Base-by-base conservation (phyloP, 1,140 invertebrate genomes). In the Brachionus rubens region DNA sequence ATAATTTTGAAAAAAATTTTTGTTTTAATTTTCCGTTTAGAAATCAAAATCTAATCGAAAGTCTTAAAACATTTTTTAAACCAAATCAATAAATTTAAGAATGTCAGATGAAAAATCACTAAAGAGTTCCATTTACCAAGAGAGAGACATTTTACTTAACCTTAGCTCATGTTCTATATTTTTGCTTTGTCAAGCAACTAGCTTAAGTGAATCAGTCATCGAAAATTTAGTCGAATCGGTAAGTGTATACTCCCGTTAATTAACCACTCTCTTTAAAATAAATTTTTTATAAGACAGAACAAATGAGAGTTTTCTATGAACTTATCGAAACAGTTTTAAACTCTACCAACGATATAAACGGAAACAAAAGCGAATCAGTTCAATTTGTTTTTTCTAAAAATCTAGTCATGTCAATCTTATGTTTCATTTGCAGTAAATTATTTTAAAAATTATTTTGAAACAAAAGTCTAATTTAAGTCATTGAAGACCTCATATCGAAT, bases 101-200 rank as follows among this genome's bases (percentile, higher is more conserved):
- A 65, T 65, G 59, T 24, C 36, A 16, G n/a, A 46, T 7, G 19
- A 41, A 12, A 65, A 65, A n/a, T n/a, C n/a, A n/a, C n/a, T n/a
- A n/a, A n/a, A n/a, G 6, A 65, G 40, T 43, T 65, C 59, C 21
- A 65, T 65, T 65, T 65, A 43, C 41, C 59, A 65, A 43, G 59
- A 65, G 30, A 65, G 59, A 65, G 59, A 65, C 21, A 43, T 65
- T 43, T 43, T 65, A 21, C 59, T 65, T 14, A 65, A 65, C 30
- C 24, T 65, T 21, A 65, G 59, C 26, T 65, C 59, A 24, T 65
- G 59, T 40, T 65, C 59, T 43, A 43, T 65, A 14, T 65, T 65
- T 65, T 28, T 65, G 19, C 36, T 65, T 21, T 65, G 59, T n/a
- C 16, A 65, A 65, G 33, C 40, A 26, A 65, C 59, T 4, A 65